Percentiles rank a stretch among this genome's conserved stretches.
Evolutionary conservation across 2,797 vertebrate species (phyloP).

Genomic region (Falco naumanni): DNA sequence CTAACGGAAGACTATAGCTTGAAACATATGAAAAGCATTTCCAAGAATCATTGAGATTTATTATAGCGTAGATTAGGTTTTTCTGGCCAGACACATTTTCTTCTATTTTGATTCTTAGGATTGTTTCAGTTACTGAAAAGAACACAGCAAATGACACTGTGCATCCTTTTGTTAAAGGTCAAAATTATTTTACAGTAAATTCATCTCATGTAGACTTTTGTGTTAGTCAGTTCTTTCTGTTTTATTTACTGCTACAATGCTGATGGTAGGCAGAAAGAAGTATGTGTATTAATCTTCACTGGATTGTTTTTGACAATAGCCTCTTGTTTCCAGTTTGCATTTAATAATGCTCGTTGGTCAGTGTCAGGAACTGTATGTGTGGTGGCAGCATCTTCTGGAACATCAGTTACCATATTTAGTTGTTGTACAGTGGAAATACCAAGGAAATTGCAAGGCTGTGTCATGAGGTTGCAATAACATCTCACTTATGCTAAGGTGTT

Average conservation of each 20-base stretch:
- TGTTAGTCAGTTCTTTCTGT: not conserved
- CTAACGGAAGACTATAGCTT: not conserved
- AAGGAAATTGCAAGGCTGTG: not conserved
- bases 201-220: not conserved
- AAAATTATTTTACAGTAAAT: not conserved
- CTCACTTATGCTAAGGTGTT: not conserved
- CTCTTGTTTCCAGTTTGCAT: not conserved
- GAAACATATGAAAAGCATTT: not conserved
- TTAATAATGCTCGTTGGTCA: not conserved
- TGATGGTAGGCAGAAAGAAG: not conserved
- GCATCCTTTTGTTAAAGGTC: not conserved
- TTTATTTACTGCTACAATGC: not conserved
- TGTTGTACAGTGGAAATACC: not conserved
- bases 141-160: not conserved
- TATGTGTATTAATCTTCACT: not conserved
- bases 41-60: not conserved
- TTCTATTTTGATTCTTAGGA: not conserved
- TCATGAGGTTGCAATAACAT: not conserved
- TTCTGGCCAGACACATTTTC: not conserved
- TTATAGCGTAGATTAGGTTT: not conserved
- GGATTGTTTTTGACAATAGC: not conserved
- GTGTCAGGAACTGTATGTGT: not conserved
- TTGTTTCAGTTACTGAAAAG: not conserved
- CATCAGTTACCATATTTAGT: not conserved
- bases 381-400: not conserved